Evolutionary conservation across 2,113 vertebrate species (phyloP).

Genomic region (Scomber japonicus): DNA sequence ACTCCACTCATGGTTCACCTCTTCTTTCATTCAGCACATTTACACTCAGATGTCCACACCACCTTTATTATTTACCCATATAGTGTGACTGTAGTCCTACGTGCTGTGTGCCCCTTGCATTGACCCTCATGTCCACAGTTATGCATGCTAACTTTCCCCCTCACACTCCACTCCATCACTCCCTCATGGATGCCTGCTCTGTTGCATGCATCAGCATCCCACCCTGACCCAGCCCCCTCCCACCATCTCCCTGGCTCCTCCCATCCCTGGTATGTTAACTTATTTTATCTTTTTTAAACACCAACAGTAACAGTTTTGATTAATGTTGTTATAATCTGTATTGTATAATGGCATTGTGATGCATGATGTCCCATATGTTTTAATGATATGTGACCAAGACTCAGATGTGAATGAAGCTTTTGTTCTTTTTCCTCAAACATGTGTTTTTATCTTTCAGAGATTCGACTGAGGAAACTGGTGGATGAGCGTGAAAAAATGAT

Average conservation of each 20-base stretch:
- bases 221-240: slow-evolving; percentile 82
- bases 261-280: slow-evolving; percentile 88
- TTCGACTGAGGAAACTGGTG: slow-evolving; percentile 91
- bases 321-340: neutral
- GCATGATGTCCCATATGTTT: neutral
- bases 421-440: neutral
- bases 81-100: neutral
- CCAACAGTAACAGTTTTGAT: slow-evolving; percentile 20
- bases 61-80: neutral
- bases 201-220: slow-evolving; percentile 89
- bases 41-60: too few relatives aligned
- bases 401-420: neutral
- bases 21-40: neutral
- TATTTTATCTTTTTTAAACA: slow-evolving; percentile 67
- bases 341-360: neutral
- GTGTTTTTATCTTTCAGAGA: slow-evolving; percentile 86
- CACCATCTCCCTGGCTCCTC: slow-evolving; percentile 71
- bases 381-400: neutral
- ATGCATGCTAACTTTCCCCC: slow-evolving; percentile 89
- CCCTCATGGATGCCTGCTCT: slow-evolving; percentile 86
- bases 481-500: slow-evolving; percentile 94
- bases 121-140: slow-evolving; percentile 83
- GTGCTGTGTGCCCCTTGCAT: slow-evolving; percentile 27
- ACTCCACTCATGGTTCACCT: too few relatives aligned
- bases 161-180: slow-evolving; percentile 52